A percentile compares a stretch with the other conserved stretches of the same genome.
Evolutionary conservation across 2,113 vertebrate species (phyloP).

Genomic region (Ptilorrhoa leucosticta): DNA sequence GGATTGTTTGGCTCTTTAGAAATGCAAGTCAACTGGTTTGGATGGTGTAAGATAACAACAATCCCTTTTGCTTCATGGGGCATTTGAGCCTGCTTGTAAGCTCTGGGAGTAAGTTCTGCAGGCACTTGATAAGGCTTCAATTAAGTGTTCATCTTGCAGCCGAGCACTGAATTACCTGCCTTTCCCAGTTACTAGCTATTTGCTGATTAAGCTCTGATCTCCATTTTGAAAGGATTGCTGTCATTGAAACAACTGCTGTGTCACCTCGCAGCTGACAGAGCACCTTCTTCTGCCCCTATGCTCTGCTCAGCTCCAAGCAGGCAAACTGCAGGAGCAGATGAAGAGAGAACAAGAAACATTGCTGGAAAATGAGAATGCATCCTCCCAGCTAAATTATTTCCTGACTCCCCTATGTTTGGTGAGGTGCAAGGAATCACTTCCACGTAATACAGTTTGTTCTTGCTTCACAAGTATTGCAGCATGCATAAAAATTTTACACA

Average conservation of each 20-base stretch:
- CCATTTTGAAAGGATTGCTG: background rate
- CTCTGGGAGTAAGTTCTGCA: background rate
- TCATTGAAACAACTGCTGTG: background rate
- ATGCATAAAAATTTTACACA: background rate
- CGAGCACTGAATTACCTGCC: constrained; percentile 5
- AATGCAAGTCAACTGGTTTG: background rate
- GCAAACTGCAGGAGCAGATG: background rate
- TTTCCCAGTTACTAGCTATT: constrained; percentile 30
- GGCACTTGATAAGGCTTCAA: constrained; percentile 8
- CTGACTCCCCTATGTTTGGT: background rate
- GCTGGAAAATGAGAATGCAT: background rate
- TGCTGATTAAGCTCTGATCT: constrained; percentile 16
- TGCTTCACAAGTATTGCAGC: background rate
- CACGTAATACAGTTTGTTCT: background rate
- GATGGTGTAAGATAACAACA: background rate
- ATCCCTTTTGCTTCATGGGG: background rate
- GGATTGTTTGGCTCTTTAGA: background rate
- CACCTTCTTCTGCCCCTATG: background rate
- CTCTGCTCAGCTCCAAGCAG: background rate
- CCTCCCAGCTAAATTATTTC: background rate
- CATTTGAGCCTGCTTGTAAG: background rate
- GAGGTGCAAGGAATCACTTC: background rate
- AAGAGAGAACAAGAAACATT: background rate
- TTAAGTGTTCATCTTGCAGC: constrained; percentile 1
- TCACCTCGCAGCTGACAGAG: background rate